A percentile compares a stretch with the other conserved stretches of the same genome.
phyloP scores from a whole-genome alignment of 2,888 invertebrate genomes.

The Euphydryas editha region DNA sequence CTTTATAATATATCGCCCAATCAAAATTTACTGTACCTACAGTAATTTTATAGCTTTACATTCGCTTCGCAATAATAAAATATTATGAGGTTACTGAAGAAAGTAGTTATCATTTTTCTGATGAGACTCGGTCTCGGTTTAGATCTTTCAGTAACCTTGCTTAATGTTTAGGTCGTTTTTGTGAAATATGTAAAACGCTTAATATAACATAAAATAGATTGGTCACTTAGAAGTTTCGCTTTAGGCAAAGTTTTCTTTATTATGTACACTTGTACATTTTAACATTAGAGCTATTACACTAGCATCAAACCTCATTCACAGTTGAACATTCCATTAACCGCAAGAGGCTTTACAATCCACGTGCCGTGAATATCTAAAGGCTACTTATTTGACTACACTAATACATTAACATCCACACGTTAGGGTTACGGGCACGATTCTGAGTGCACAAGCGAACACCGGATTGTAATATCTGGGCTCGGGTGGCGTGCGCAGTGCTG shows the following conservation, averaged over 20 bases:
- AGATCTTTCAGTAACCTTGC: slow-evolving; percentile 48
- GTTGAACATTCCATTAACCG: slow-evolving; percentile 50
- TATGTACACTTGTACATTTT: slow-evolving; percentile 38
- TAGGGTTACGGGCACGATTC: slow-evolving; percentile 80
- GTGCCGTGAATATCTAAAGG: slow-evolving; percentile 17
- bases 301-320: slow-evolving; percentile 52
- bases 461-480: slow-evolving; percentile 75
- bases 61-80: slow-evolving; percentile 47
- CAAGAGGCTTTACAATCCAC: slow-evolving; percentile 53
- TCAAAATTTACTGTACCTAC: slow-evolving; percentile 39
- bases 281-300: slow-evolving; percentile 40
- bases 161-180: slow-evolving; percentile 49
- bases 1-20: slow-evolving; percentile 15
- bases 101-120: slow-evolving; percentile 27
- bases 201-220: slow-evolving; percentile 41
- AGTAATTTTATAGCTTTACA: slow-evolving; percentile 49
- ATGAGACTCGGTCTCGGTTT: slow-evolving; percentile 3
- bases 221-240: slow-evolving; percentile 46
- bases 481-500: slow-evolving; percentile 81
- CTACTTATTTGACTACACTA: slow-evolving; percentile 57
- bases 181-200: slow-evolving; percentile 50
- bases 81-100: slow-evolving; percentile 47
- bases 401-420: slow-evolving; percentile 61
- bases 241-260: slow-evolving; percentile 28
- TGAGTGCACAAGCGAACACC: slow-evolving; percentile 77